A percentile compares a stretch with the other conserved stretches of the same genome.
phyloP scores from a whole-genome alignment of 2,113 vertebrate species.

The Cichladusa arquata region DNA sequence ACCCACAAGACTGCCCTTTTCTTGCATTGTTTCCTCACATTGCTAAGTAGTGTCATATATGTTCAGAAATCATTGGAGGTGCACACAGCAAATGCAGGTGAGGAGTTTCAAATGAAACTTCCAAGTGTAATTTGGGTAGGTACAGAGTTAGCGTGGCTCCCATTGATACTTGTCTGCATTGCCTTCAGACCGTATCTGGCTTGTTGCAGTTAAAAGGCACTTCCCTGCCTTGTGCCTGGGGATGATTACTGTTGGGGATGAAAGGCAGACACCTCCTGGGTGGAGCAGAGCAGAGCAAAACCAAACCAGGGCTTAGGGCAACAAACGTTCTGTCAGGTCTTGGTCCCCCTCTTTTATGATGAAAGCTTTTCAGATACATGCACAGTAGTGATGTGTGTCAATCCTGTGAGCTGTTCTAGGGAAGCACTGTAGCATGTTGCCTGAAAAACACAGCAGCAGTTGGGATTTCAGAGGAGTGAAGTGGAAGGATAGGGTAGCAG shows the following conservation, averaged over 20 bases:
- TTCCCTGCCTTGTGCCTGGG: not conserved
- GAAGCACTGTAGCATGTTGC: rapidly evolving
- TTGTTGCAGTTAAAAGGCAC: not conserved
- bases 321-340: not conserved
- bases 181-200: not conserved
- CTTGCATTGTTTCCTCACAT: not conserved
- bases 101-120: not conserved
- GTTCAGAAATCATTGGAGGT: not conserved
- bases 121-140: not conserved
- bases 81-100: not conserved
- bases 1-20: not conserved
- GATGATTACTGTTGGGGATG: not conserved
- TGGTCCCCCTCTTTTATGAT: not conserved
- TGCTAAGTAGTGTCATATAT: not conserved
- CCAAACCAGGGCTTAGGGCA: constrained; percentile 16
- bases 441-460: not conserved
- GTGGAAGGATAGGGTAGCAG: not conserved
- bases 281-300: not conserved
- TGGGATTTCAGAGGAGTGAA: not conserved
- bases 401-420: not conserved
- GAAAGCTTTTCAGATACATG: not conserved
- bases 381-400: not conserved
- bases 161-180: not conserved
- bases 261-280: constrained; percentile 17
- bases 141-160: not conserved